phyloP scores from a whole-genome alignment of 2,888 invertebrate genomes.

The Vesta saturnalis region DNA sequence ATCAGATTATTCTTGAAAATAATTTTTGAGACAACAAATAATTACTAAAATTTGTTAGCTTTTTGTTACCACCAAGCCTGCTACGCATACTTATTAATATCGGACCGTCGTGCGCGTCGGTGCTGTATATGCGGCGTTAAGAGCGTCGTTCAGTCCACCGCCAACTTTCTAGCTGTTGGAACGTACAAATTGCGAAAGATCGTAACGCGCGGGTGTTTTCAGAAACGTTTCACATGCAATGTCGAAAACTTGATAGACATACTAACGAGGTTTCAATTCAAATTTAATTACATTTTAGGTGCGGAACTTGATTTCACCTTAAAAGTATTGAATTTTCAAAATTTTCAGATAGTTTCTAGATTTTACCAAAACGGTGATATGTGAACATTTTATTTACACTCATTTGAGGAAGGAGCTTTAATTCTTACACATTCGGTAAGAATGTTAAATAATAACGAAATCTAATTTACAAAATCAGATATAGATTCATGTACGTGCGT shows the following conservation, averaged over 20 bases:
- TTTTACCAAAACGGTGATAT: conserved; percentile 13
- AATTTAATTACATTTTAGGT: conserved; percentile 14
- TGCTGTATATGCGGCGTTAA: conserved; percentile 47
- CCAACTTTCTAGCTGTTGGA: conserved; percentile 57
- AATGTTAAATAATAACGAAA: not conserved
- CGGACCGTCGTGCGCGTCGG: conserved; percentile 49
- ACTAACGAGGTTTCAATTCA: conserved; percentile 14
- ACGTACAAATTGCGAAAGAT: conserved; percentile 45
- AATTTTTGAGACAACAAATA: conserved; percentile 39
- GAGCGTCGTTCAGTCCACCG: conserved; percentile 58
- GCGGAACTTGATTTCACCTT: not conserved
- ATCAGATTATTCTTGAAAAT: conserved; percentile 34
- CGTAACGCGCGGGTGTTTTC: conserved; percentile 41
- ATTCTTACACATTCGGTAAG: conserved; percentile 18
- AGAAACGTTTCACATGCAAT: conserved; percentile 30
- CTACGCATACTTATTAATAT: conserved; percentile 38
- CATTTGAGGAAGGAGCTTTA: conserved; percentile 2
- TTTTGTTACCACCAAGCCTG: conserved; percentile 35
- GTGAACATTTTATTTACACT: conserved; percentile 18
- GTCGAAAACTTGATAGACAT: conserved; percentile 19
- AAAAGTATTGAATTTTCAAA: conserved; percentile 8
- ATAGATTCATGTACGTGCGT: conserved; percentile 19
- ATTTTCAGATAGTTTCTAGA: conserved; percentile 13
- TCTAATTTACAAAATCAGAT: conserved; percentile 9
- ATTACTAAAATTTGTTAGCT: conserved; percentile 38